Evolutionary conservation across 2,797 vertebrate genomes (phyloP).

Genomic region (Pangasius krempfi): DNA sequence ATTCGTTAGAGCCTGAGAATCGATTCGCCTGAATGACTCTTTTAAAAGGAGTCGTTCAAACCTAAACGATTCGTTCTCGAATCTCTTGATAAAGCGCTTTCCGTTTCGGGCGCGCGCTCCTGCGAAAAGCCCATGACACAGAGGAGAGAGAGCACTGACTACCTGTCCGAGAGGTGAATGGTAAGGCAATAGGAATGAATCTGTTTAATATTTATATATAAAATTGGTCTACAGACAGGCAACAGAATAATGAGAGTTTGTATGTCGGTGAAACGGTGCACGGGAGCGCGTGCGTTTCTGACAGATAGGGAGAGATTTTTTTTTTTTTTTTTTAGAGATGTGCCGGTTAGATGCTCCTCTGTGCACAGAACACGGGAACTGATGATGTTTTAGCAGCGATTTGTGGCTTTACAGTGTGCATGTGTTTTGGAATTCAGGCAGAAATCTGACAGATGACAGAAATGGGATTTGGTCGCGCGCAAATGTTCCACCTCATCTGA

Average conservation of each 20-base stretch:
- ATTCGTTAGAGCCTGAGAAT: not conserved
- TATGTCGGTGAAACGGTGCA: not conserved
- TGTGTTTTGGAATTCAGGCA: conserved; percentile 6
- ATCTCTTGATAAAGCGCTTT: conserved; percentile 24
- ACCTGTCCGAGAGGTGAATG: not conserved
- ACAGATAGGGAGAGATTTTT: not conserved
- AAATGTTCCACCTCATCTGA: not conserved
- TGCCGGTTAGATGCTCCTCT: not conserved
- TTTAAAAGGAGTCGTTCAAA: conserved; percentile 14
- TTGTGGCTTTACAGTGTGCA: not conserved
- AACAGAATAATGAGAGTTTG: not conserved
- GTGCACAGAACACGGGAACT: not conserved
- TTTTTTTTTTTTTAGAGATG: not conserved
- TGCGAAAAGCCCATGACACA: not conserved
- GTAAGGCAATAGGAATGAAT: not conserved
- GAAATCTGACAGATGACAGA: not conserved
- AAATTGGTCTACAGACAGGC: not conserved
- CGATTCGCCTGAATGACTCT: not conserved
- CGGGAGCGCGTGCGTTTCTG: not conserved
- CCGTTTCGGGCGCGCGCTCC: not conserved
- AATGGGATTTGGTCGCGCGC: not conserved
- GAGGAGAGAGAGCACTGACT: not conserved
- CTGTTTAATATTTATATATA: not conserved
- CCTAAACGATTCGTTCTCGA: not conserved
- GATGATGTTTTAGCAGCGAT: not conserved